Evolutionary conservation across 2,113 vertebrate genomes (phyloP).

Genomic region (Bujurquina vittata): DNA sequence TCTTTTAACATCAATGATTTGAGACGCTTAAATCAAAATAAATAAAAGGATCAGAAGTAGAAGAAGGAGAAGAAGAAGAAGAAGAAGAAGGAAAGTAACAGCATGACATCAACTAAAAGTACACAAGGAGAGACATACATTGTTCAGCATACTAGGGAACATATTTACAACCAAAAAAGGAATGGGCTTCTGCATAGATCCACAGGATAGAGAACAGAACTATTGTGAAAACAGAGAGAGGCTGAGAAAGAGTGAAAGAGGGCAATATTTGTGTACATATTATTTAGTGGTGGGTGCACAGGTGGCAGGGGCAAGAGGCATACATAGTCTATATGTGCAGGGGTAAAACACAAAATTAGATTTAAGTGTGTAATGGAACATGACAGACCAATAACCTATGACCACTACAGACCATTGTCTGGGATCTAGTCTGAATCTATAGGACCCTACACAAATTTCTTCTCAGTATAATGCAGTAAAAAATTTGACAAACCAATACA

Average conservation of each 20-base stretch:
- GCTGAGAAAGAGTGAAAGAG: constrained; percentile 58
- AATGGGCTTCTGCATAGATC: constrained; percentile 86
- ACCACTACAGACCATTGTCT: constrained; percentile 55
- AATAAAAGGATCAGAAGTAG: constrained; percentile 46
- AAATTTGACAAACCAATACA: constrained; percentile 14
- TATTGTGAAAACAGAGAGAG: constrained; percentile 64
- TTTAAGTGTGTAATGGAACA: constrained; percentile 43
- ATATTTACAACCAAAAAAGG: constrained; percentile 81
- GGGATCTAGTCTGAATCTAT: constrained; percentile 43
- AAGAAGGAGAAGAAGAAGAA: constrained; percentile 16
- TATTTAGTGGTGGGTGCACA: constrained; percentile 55
- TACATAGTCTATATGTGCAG: constrained; percentile 48
- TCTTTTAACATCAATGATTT: constrained; percentile 76
- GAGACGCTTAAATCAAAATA: constrained; percentile 59
- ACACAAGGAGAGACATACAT: constrained; percentile 73
- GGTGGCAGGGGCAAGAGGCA: constrained; percentile 30
- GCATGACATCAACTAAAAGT: constrained; percentile 70
- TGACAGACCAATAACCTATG: constrained; percentile 40
- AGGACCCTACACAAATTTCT: constrained; percentile 25
- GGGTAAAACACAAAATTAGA: constrained; percentile 29
- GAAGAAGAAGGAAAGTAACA: constrained; percentile 62
- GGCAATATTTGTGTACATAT: constrained; percentile 56
- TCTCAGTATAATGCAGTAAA: constrained; percentile 30
- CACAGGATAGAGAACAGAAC: constrained; percentile 79
- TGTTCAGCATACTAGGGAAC: constrained; percentile 75